Evolutionary conservation across 2,113 vertebrate genomes (phyloP), one percentile per base, ranked within the genome.

Genomic region (Heterocephalus glaber): DNA sequence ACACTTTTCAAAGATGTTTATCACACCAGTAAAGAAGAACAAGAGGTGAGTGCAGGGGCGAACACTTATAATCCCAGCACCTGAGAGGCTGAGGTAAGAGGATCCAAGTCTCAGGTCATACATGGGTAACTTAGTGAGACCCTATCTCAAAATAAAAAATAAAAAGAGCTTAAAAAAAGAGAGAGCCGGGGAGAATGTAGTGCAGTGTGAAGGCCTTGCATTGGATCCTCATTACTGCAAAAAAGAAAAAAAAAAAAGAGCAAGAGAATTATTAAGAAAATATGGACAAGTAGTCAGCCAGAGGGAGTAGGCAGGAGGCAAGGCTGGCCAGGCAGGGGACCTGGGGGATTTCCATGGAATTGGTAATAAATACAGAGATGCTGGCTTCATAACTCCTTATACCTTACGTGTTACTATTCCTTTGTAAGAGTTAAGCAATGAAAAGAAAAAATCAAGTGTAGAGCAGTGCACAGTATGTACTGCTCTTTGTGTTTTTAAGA

Each of bases 351-450:
- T 26, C 7, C 1, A 3, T 1, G 56, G 47, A 30, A 19, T 66
- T 13, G 5, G 58, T 3, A 33, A 47, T 10, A 20, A 35, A 16
- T 3, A 26, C 44, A 41, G 17, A 9, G 74, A 35, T 38, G 24
- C 1, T 92, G 93, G 24, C 52, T 60, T 47, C 41, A 8, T 16
- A 70, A 33, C 47, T 33, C 3, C 35, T 14, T 84, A 60, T 16
- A 66, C 35, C n/a, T 63, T 54, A 44, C 14, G 26, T 24, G 6
- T 44, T 16, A 52, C 33, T 56, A 35, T 13, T 68, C 33, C 38
- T 84, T 77, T 82, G 38, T 7, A 93, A 47, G 44, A 68, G 90
- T 74, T 97, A 63, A 89, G 33, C 47, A 63, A 94, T 12, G 19
- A 49, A 90, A 84, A 77, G 58, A 28, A 56, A 70, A 41, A 52